These are phyloP conservation scores for Brachymystax lenok DNA, from an alignment of 2,797 vertebrate species.

Conservation along the genomic window DNA sequence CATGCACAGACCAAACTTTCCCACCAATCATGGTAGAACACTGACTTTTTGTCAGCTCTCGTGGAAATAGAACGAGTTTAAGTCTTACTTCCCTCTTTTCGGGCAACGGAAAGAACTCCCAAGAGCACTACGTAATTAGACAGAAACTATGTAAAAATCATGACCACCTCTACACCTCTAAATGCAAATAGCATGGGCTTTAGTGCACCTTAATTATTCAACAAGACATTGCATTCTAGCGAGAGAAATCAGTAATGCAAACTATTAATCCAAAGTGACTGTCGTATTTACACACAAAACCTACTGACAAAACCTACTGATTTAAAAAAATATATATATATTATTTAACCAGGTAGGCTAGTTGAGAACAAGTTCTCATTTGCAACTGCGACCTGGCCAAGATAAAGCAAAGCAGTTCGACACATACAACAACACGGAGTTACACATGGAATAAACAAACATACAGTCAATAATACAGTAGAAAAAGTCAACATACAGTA, in stretches of 20 bases:
- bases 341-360: too few species aligned
- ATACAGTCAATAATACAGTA: too few species aligned
- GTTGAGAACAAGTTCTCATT: too few species aligned
- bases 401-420: too few species aligned
- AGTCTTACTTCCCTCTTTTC: neutral
- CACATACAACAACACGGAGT: too few species aligned
- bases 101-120: neutral
- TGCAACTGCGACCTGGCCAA: too few species aligned
- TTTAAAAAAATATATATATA: too few species aligned
- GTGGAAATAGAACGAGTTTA: neutral
- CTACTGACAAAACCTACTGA: neutral
- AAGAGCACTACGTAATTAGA: conserved; percentile 2
- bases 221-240: neutral
- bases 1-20: neutral
- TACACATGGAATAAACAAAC: too few species aligned
- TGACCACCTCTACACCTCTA: neutral
- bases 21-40: too few species aligned
- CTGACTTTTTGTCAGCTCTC: neutral
- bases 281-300: neutral
- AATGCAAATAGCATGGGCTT: neutral
- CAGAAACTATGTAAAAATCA: neutral
- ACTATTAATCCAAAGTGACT: neutral
- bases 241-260: neutral
- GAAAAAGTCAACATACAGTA: too few species aligned
- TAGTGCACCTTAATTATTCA: neutral